Conservation (phyloP, 92 coral and sea anemone genomes). For the Zoanthus gigantus region DNA sequence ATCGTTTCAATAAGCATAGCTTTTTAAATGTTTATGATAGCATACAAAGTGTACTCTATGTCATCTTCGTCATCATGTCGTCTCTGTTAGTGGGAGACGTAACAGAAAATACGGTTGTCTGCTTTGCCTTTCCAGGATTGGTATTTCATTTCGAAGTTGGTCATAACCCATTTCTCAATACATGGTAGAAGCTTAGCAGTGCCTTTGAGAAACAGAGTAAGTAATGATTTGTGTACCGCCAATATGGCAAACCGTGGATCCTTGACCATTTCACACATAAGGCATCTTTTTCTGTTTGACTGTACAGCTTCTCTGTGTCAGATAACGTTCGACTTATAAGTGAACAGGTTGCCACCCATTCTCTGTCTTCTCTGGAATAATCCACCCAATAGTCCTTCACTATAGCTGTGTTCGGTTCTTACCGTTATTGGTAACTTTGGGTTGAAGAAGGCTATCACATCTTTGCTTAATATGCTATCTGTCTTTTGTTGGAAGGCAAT, state of each 20-base stretch:
- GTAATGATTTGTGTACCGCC: constrained; percentile 67
- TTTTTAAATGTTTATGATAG: constrained; percentile 32
- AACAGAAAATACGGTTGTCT: constrained; percentile 69
- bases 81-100: constrained; percentile 70
- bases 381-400: constrained; percentile 69
- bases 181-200: constrained; percentile 63
- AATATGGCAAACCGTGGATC: constrained; percentile 61
- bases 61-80: constrained; percentile 28
- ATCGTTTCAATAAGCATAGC: constrained; percentile 51
- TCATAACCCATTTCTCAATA: constrained; percentile 70
- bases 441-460: constrained; percentile 68
- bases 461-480: constrained; percentile 38
- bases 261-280: constrained; percentile 65
- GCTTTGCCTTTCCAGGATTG: constrained; percentile 67
- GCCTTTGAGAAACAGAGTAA: constrained; percentile 63
- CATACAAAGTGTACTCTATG: constrained; percentile 52
- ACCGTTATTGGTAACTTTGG: constrained; percentile 56
- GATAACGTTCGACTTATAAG: constrained; percentile 72
- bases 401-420: constrained; percentile 67
- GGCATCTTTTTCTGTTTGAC: constrained; percentile 75
- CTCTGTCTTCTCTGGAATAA: constrained; percentile 58
- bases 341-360: constrained; percentile 67
- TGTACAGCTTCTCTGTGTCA: constrained; percentile 63
- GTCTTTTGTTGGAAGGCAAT: constrained; percentile 33
- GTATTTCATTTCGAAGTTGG: constrained; percentile 62